Percentiles rank a stretch among this genome's conserved stretches.
phyloP scores from a whole-genome alignment of 2,888 invertebrate genomes.

The Mermis nigrescens region DNA sequence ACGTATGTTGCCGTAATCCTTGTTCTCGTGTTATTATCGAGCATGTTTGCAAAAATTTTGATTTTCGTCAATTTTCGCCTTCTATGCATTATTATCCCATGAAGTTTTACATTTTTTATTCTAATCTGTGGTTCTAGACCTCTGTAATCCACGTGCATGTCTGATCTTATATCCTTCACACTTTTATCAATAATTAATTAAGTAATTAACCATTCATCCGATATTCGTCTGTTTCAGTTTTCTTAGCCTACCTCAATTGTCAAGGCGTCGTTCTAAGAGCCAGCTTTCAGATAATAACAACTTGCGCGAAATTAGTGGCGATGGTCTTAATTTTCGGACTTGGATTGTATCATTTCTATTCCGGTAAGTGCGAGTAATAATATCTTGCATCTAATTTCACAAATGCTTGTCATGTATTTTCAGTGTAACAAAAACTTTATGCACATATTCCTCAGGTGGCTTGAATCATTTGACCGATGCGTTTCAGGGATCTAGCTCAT shows the following conservation, averaged over 20 bases:
- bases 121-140: too few relatives aligned
- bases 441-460: background rate
- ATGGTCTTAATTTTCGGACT: constrained; percentile 1
- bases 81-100: too few relatives aligned
- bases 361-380: background rate
- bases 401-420: background rate
- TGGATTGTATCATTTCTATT: background rate
- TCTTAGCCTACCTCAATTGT: background rate
- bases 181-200: too few relatives aligned
- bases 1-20: too few relatives aligned
- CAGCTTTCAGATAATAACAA: background rate
- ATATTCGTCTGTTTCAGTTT: background rate
- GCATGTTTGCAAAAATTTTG: too few relatives aligned
- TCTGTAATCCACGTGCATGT: too few relatives aligned
- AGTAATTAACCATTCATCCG: too few relatives aligned
- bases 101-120: too few relatives aligned
- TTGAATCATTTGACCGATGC: background rate
- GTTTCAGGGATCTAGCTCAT: background rate
- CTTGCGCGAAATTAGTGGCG: background rate
- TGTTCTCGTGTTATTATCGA: too few relatives aligned
- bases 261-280: background rate
- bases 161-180: too few relatives aligned
- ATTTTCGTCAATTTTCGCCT: too few relatives aligned
- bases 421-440: background rate
- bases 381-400: background rate